A percentile compares a stretch with the other conserved stretches of the same genome.
These are phyloP conservation scores for Sula dactylatra DNA, from an alignment of 2,113 vertebrate genomes.

Conservation along the genomic window DNA sequence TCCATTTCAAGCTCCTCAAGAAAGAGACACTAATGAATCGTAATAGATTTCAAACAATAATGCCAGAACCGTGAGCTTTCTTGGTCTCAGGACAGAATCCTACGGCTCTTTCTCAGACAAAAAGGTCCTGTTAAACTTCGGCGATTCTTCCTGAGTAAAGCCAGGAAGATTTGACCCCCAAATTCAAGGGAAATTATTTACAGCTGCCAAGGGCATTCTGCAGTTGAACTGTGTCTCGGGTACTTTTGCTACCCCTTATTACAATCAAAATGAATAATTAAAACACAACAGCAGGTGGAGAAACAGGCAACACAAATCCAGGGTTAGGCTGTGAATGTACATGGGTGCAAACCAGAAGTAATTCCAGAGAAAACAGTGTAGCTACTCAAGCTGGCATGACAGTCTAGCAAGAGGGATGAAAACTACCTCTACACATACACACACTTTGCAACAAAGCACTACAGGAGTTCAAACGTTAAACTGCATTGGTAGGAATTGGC, in stretches of 20 bases:
- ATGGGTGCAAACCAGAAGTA: neutral
- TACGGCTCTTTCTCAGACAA: neutral
- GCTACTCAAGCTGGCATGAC: neutral
- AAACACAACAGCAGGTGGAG: neutral
- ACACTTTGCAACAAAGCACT: neutral
- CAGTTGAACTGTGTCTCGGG: neutral
- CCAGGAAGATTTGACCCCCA: neutral
- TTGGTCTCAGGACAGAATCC: neutral
- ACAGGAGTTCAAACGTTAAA: neutral
- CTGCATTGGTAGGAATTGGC: neutral
- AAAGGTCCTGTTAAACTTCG: neutral
- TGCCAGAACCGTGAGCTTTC: neutral
- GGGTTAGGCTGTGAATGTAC: neutral
- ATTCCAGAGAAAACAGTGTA: neutral
- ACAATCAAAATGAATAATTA: neutral
- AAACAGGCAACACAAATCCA: neutral
- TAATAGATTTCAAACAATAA: neutral
- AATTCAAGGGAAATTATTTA: slow-evolving; percentile 24
- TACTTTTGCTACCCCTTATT: neutral
- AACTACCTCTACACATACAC: neutral
- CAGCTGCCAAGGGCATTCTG: neutral
- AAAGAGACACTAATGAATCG: neutral
- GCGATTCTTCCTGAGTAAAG: neutral
- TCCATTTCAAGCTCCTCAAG: neutral
- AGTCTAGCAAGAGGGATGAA: neutral